These are phyloP conservation scores for Drosophila cognata DNA, from an alignment of 2,888 invertebrate species.

Conservation along the genomic window DNA sequence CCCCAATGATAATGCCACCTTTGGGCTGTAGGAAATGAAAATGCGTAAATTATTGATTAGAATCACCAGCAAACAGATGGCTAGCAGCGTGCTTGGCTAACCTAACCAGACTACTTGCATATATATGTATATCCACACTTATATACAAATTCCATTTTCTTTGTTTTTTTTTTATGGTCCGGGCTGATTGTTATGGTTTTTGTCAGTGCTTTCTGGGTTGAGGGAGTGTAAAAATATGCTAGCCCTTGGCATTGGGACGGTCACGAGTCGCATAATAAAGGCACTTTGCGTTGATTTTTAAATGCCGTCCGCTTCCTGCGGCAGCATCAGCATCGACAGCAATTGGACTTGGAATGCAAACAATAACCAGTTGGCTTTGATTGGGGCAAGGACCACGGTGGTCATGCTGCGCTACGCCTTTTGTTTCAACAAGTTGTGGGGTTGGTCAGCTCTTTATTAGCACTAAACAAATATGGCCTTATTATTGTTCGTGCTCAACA, in stretches of 20 bases:
- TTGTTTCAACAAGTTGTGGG: conserved; percentile 65
- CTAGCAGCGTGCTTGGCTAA: conserved; percentile 21
- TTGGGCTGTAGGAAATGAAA: conserved; percentile 71
- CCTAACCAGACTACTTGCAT: conserved; percentile 7
- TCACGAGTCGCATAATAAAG: conserved; percentile 71
- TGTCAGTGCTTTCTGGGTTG: conserved; percentile 45
- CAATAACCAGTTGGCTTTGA: conserved; percentile 68
- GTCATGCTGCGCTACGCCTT: conserved; percentile 24
- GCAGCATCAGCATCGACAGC: conserved; percentile 27
- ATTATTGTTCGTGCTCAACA: conserved; percentile 49
- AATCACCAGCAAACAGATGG: conserved; percentile 66
- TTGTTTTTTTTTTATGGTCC: conserved; percentile 52
- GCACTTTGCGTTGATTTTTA: conserved; percentile 79
- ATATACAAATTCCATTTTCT: neutral
- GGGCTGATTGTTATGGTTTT: conserved; percentile 69
- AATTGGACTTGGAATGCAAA: conserved; percentile 64
- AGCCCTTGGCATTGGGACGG: conserved; percentile 53
- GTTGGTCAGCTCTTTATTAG: conserved; percentile 53
- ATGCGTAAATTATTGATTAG: conserved; percentile 80
- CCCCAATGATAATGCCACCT: conserved; percentile 75
- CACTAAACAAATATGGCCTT: conserved; percentile 56
- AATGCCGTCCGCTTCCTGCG: conserved; percentile 55
- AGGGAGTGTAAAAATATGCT: conserved; percentile 59
- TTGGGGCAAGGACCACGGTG: conserved; percentile 56
- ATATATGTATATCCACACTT: neutral